Evolutionary conservation across 2,797 vertebrate species (phyloP).

Genomic region (Spheniscus humboldti): DNA sequence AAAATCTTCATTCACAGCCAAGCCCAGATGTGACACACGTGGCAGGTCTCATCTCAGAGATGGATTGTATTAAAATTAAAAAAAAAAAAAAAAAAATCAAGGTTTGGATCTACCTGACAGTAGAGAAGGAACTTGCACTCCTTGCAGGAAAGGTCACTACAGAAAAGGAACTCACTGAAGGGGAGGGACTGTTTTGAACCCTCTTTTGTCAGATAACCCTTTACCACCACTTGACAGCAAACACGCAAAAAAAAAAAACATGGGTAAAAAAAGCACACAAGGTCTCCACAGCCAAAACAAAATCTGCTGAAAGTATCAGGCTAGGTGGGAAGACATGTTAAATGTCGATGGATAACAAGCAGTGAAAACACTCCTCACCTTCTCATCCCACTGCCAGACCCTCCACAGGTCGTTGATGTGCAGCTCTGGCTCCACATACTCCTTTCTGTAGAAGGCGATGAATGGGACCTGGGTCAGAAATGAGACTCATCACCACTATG

Average conservation of each 20-base stretch:
- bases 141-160: neutral
- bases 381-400: constrained; percentile 99
- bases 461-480: constrained; percentile 87
- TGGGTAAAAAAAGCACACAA: neutral
- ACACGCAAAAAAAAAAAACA: neutral
- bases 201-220: neutral
- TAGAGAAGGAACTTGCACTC: neutral
- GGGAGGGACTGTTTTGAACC: neutral
- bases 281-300: neutral
- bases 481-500: neutral
- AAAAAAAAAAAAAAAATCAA: neutral
- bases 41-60: neutral
- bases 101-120: neutral
- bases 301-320: neutral
- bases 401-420: constrained; percentile 98
- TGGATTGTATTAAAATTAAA: neutral
- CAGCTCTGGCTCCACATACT: constrained; percentile 98
- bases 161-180: neutral
- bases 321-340: neutral
- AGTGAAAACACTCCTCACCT: constrained; percentile 77
- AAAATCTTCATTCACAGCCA: neutral
- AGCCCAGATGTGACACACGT: neutral
- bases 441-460: constrained; percentile 98
- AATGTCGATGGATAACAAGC: neutral
- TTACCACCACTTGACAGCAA: neutral